A percentile compares a stretch with the other conserved stretches of the same genome.
phyloP scores from a whole-genome alignment of 2,888 invertebrate genomes.

The Bombyx huttoni region DNA sequence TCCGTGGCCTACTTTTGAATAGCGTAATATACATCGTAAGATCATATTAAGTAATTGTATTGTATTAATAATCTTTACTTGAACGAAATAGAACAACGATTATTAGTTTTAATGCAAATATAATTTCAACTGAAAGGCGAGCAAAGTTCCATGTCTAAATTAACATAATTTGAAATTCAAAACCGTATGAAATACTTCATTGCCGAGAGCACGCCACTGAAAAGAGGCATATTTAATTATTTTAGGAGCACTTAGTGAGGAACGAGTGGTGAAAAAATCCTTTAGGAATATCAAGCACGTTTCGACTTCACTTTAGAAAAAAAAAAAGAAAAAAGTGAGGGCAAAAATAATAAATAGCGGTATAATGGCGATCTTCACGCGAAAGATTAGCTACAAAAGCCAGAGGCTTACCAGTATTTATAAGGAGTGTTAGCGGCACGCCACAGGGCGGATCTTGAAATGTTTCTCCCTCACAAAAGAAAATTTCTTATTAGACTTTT shows the following conservation, averaged over 20 bases:
- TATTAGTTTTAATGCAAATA: conserved; percentile 14
- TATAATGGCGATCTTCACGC: conserved; percentile 68
- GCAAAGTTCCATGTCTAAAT: conserved; percentile 34
- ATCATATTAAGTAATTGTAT: no score
- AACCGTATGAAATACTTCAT: conserved; percentile 49
- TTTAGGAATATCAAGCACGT: conserved; percentile 47
- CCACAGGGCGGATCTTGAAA: conserved; percentile 36
- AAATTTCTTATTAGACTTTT: conserved; percentile 10
- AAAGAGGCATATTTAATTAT: conserved; percentile 52
- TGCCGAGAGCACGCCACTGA: conserved; percentile 40
- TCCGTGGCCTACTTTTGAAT: no score
- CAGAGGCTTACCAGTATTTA: conserved; percentile 68
- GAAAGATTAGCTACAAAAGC: conserved; percentile 70
- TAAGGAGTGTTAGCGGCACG: conserved; percentile 63
- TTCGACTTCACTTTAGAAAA: conserved; percentile 53
- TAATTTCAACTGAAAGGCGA: conserved; percentile 20
- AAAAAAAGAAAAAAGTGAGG: conserved; percentile 47
- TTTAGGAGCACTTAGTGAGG: conserved; percentile 33
- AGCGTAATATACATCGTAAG: neutral
- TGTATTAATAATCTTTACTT: neutral
- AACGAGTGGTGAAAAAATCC: conserved; percentile 34
- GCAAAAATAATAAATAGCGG: conserved; percentile 66
- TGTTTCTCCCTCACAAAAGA: conserved; percentile 18
- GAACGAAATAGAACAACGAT: neutral
- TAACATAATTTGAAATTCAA: conserved; percentile 57